Evolutionary conservation across 2,113 vertebrate species (phyloP).

Genomic region (Meles meles): DNA sequence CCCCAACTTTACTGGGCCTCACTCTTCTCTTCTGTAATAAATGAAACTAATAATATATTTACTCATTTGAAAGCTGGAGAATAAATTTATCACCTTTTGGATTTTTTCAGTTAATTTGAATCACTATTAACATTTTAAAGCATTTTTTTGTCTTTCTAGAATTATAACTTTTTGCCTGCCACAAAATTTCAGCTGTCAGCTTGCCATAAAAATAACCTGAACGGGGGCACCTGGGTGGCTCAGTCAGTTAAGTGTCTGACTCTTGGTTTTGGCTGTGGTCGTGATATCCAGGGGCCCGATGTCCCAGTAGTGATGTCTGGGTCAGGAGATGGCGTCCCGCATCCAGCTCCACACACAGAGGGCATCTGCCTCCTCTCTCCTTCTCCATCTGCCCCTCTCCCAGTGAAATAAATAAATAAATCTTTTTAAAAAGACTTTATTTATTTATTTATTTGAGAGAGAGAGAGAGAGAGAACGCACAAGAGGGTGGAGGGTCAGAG

Average conservation of each 20-base stretch:
- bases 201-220: conserved; percentile 29
- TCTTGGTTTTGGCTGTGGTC: background rate
- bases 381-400: background rate
- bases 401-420: background rate
- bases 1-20: background rate
- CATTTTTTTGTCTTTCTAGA: background rate
- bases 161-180: background rate
- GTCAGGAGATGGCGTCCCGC: background rate
- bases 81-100: conserved; percentile 24
- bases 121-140: background rate
- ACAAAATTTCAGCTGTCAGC: conserved; percentile 25
- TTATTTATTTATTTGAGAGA: too few species aligned
- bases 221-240: background rate
- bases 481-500: too few species aligned
- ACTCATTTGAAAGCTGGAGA: background rate
- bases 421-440: too few species aligned
- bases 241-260: background rate
- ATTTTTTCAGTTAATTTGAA: background rate
- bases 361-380: background rate
- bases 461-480: too few species aligned
- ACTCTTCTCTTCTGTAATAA: conserved; percentile 42
- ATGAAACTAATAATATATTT: background rate
- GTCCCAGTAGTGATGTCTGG: background rate
- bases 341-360: background rate
- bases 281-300: background rate